phyloP scores from a whole-genome alignment of 2,888 invertebrate species.

The Cosmorhoe ocellata region DNA sequence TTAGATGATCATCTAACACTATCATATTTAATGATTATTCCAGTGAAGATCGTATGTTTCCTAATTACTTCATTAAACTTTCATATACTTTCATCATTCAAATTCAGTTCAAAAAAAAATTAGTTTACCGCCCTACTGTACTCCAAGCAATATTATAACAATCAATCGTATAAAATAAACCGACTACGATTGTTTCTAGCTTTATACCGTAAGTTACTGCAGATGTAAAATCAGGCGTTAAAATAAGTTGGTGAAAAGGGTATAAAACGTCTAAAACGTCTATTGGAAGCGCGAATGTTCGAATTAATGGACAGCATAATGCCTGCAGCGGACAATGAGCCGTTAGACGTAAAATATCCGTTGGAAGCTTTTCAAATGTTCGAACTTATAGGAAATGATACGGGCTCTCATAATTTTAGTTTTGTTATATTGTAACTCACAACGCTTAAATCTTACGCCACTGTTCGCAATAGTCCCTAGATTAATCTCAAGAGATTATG shows the following conservation, averaged over 20 bases:
- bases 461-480: too few relatives aligned
- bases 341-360: constrained; percentile 45
- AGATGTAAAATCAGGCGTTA: constrained; percentile 39
- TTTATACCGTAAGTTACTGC: constrained; percentile 26
- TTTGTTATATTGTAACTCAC: constrained; percentile 18
- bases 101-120: not conserved
- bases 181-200: constrained; percentile 17
- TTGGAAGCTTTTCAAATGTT: constrained; percentile 40
- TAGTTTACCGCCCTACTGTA: not conserved
- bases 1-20: too few relatives aligned
- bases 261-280: constrained; percentile 42
- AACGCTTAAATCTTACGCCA: not conserved
- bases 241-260: constrained; percentile 43
- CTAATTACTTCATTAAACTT: too few relatives aligned
- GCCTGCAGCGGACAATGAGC: constrained; percentile 48
- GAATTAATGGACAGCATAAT: constrained; percentile 48
- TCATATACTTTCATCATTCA: too few relatives aligned
- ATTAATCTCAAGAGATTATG: too few relatives aligned
- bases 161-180: constrained; percentile 18
- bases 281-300: constrained; percentile 48
- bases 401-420: constrained; percentile 23
- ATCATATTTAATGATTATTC: too few relatives aligned
- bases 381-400: constrained; percentile 26
- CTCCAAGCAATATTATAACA: constrained; percentile 15
- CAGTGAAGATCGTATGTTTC: too few relatives aligned